These are phyloP conservation scores for Poecilia gillii DNA, from an alignment of 2,797 vertebrate genomes.

Conservation along the genomic window DNA sequence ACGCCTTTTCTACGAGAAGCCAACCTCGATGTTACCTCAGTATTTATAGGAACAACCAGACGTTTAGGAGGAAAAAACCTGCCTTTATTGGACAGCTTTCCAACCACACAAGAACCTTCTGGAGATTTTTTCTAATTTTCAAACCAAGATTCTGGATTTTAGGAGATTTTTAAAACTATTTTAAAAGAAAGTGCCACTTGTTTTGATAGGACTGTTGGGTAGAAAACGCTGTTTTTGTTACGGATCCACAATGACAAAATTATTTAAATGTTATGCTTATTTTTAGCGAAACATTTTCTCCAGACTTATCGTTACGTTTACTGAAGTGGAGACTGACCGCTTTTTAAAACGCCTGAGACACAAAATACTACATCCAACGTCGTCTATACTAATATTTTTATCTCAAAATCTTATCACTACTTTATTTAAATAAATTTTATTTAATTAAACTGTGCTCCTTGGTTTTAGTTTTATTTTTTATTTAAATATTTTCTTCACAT, in stretches of 20 bases:
- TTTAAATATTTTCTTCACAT: slow-evolving; percentile 36
- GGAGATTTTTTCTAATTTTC: slow-evolving; percentile 32
- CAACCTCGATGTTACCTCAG: slow-evolving; percentile 79
- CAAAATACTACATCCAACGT: slow-evolving; percentile 62
- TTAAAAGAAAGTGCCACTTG: slow-evolving; percentile 61
- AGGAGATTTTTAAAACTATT: slow-evolving; percentile 44
- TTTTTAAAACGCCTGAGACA: slow-evolving; percentile 75
- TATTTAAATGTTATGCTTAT: slow-evolving; percentile 28
- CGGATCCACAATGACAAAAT: slow-evolving; percentile 33
- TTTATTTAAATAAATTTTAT: slow-evolving; percentile 72
- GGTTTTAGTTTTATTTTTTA: slow-evolving; percentile 53
- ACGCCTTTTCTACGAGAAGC: slow-evolving; percentile 58
- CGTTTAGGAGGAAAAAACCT: slow-evolving; percentile 18
- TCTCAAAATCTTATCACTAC: slow-evolving; percentile 63
- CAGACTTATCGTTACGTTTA: slow-evolving; percentile 70
- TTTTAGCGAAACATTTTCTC: slow-evolving; percentile 32
- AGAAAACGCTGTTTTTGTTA: slow-evolving; percentile 45
- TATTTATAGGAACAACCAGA: slow-evolving; percentile 81
- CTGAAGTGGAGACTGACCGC: slow-evolving; percentile 67
- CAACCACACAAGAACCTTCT: slow-evolving; percentile 12
- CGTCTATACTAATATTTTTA: slow-evolving; percentile 50
- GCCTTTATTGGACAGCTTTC: slow-evolving; percentile 31
- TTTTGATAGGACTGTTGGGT: slow-evolving; percentile 50
- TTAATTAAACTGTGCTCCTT: slow-evolving; percentile 57
- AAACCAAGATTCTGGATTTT: slow-evolving; percentile 20